Base-by-base conservation (phyloP, 2,888 invertebrate genomes). In the Linyphia triangularis region DNA sequence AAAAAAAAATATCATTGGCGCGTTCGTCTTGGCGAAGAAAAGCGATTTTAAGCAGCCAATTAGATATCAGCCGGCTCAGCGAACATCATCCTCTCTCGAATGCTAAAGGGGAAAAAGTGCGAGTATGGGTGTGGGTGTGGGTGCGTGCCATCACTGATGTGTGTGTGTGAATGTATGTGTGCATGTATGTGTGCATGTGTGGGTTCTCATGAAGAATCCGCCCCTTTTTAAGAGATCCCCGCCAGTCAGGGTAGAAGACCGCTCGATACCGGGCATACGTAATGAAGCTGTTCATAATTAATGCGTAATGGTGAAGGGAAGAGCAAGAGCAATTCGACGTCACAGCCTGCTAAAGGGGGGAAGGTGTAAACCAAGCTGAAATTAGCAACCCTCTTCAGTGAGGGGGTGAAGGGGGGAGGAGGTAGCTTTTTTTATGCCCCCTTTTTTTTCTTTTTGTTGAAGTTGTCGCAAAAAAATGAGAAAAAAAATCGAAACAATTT, bases 271-370 rank as follows among this genome's bases (percentile, higher is more conserved):
- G 69, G 88, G 88, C 83, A 89, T 89, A 89, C 88, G 88, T 89
- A 89, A 89, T 89, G 88, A 89, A 89, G 88, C 88, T 69, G 84
- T 89, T 89, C 88, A 89, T 89, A 89, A 89, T 89, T 89, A 89
- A 89, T 89, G 88, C 88, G 88, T 84, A 89, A 89, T 89, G 88
- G 88, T 75, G 88, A 84, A 89, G 69, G 88, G n/a, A 83, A 88
- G 79, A 82, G 67, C 40, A 67, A 83, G 83, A 83, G 88, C 83
- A 89, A 89, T 89, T 89, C 88, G 88, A 81, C 88, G 88, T 89
- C 81, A 77, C 84, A 75, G 83, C 83, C 77, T 67, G 88, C 72
- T 89, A 78, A 83, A 59, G n/a, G 72, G 88, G 70, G 70, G 84
- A 84, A 89, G 88, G 88, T 89, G 88, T 89, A 89, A 89, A 89